phyloP scores from a whole-genome alignment of 2,888 invertebrate species.

The Ichneumoninae sp. region DNA sequence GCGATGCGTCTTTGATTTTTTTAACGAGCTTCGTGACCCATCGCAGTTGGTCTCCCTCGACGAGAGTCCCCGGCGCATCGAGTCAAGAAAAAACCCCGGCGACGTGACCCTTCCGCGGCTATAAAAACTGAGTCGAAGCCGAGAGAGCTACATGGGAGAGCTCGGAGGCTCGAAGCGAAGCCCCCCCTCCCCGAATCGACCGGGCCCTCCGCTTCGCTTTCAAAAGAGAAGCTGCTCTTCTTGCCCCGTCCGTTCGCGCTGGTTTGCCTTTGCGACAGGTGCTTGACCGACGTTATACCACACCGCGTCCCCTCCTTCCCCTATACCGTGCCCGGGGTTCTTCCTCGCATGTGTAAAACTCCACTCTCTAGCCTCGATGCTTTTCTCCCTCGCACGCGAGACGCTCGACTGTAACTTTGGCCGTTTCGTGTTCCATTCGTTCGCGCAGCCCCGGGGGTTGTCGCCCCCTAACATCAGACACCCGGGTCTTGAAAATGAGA shows the following conservation, averaged over 20 bases:
- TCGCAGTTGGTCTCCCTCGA: constrained; percentile 1
- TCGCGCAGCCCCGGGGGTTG: constrained; percentile 16
- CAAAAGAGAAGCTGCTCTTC: constrained; percentile 17
- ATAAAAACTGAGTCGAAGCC: constrained; percentile 28
- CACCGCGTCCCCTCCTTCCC: constrained; percentile 9
- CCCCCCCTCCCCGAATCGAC: constrained; percentile 36
- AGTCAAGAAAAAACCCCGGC: constrained; percentile 17
- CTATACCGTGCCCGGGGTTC: not conserved
- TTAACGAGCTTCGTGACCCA: constrained; percentile 26
- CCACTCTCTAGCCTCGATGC: constrained; percentile 5
- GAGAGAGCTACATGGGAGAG: constrained; percentile 5
- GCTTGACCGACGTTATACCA: constrained; percentile 42
- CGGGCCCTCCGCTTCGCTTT: constrained; percentile 12
- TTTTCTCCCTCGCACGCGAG: constrained; percentile 8
- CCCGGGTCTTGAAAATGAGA: not conserved
- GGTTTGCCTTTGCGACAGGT: constrained; percentile 51
- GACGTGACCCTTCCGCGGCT: constrained; percentile 18
- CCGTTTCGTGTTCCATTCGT: constrained; percentile 37
- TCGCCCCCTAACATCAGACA: constrained; percentile 20
- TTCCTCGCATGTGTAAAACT: constrained; percentile 23
- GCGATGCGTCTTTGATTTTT: constrained; percentile 29
- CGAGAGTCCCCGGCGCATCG: constrained; percentile 11
- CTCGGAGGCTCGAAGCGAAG: constrained; percentile 34
- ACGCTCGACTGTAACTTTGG: not conserved
- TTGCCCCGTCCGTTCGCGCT: constrained; percentile 8